A percentile compares a stretch with the other conserved stretches of the same genome.
These are phyloP conservation scores for Zosterops japonicus DNA, from an alignment of 2,113 vertebrate genomes.

Conservation along the genomic window DNA sequence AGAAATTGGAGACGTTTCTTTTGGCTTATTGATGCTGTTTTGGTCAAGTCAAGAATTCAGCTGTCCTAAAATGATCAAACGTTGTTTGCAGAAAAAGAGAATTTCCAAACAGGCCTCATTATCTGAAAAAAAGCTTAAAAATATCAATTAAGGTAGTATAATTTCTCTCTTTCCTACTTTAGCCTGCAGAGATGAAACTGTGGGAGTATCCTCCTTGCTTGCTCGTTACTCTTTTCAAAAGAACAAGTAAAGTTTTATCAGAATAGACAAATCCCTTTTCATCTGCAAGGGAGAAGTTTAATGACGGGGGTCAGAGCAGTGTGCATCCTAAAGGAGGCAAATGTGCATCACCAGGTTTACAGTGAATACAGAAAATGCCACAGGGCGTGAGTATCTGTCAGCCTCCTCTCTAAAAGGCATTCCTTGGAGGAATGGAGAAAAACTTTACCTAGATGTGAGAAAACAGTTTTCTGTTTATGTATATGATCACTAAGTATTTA, in stretches of 20 bases:
- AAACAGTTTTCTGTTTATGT: neutral
- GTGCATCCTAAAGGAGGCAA: neutral
- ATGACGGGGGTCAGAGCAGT: conserved; percentile 64
- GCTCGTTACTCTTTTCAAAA: conserved; percentile 52
- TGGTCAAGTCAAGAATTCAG: conserved; percentile 69
- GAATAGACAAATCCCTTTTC: conserved; percentile 60
- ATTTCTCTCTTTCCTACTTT: conserved; percentile 79
- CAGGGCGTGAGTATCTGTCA: neutral
- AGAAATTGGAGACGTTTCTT: conserved; percentile 55
- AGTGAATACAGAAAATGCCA: neutral
- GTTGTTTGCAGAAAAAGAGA: conserved; percentile 34
- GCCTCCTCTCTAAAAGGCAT: neutral
- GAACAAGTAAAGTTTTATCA: conserved; percentile 32
- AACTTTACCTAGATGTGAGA: neutral
- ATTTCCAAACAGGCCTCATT: conserved; percentile 79
- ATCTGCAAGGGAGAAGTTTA: conserved; percentile 65
- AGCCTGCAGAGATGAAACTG: conserved; percentile 79
- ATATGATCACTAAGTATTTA: neutral
- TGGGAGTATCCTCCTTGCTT: conserved; percentile 65
- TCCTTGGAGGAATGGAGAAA: neutral
- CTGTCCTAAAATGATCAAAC: conserved; percentile 67
- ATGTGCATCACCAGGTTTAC: neutral
- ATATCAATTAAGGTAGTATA: conserved; percentile 83
- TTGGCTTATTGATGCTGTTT: conserved; percentile 65
- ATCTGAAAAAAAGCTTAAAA: conserved; percentile 72